Base-by-base conservation (phyloP, 1,140 invertebrate species). In the Pteromalus puparum region DNA sequence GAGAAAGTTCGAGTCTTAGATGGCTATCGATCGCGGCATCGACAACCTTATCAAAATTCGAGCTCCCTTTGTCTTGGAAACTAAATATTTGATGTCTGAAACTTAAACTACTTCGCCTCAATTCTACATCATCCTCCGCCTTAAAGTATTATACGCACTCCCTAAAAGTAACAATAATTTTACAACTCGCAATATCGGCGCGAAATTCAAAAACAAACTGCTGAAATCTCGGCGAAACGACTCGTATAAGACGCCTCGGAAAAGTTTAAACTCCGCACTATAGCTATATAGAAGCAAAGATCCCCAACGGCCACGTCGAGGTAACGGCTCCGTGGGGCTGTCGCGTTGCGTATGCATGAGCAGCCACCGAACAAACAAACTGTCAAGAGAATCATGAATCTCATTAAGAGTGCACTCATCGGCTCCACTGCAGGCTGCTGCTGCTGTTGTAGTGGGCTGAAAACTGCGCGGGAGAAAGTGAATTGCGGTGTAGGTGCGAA, bases 281-380 rank as follows among this genome's bases (percentile, higher is more conserved):
- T 34, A 42, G 10, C 38, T 42, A 48, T 48, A 13, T 9, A 46
- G 42, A 46, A 21, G 6, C 53, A 5, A 70, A 1, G 15, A 38
- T 38, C 34, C 15, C 28, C 72, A 21, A 12, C 18, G 34, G 28
- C 72, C 30, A 9, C 34, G 72, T 21, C 72, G 30, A 74, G 34
- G 18, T 26, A 34, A 38, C 28, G 28, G 21, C 12, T n/a, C 7
- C 28, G 21, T 30, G 18, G 21, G 18, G 72, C 13, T 5, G 21
- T 18, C 78, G 68, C 72, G 75, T 85, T 83, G 48, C 67, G 48
- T 80, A 86, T 84, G 77, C 82, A 84, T 84, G 82, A 86, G 73
- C 30, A 86, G 46, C 53, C 46, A 65, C 26, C 68, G 76, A 79
- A 82, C 84, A 77, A 85, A 85, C 79, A 70, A 70, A 68, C 34